Conservation (phyloP, 2,113 vertebrate species). For the Felis chaus region DNA sequence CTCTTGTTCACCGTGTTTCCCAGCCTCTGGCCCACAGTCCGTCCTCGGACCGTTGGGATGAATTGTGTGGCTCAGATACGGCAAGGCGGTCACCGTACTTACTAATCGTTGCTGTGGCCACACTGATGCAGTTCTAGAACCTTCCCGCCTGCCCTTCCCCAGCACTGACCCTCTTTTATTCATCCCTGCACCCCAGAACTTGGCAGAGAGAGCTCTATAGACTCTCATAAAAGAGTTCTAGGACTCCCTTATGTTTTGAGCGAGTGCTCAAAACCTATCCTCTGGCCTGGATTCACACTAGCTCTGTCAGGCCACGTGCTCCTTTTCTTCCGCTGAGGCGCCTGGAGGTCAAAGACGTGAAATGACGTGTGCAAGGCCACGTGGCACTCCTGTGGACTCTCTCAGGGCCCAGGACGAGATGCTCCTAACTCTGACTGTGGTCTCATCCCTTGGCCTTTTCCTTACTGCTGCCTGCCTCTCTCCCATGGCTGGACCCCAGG, state of each 20-base stretch:
- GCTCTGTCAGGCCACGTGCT: background rate
- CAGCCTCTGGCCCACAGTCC: background rate
- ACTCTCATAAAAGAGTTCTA: too few species aligned
- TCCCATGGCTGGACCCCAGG: background rate
- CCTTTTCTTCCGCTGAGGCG: background rate
- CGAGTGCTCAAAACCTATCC: background rate
- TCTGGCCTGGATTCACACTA: background rate
- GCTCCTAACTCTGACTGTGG: background rate
- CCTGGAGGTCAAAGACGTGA: background rate
- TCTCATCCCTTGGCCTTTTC: background rate
- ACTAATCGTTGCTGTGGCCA: background rate
- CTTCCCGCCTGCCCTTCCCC: background rate
- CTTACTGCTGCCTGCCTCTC: background rate
- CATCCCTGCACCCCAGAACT: background rate
- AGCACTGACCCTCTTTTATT: background rate
- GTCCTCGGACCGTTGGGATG: background rate
- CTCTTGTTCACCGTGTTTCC: background rate
- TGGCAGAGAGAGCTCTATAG: background rate
- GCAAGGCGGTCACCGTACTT: background rate
- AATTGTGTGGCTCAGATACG: background rate
- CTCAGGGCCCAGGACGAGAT: background rate
- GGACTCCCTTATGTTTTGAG: background rate
- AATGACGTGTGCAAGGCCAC: background rate
- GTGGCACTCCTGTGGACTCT: background rate
- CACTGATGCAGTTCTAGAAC: too few species aligned